Evolutionary conservation across 1,140 invertebrate species (phyloP).

Genomic region (Drosophila persimilis): DNA sequence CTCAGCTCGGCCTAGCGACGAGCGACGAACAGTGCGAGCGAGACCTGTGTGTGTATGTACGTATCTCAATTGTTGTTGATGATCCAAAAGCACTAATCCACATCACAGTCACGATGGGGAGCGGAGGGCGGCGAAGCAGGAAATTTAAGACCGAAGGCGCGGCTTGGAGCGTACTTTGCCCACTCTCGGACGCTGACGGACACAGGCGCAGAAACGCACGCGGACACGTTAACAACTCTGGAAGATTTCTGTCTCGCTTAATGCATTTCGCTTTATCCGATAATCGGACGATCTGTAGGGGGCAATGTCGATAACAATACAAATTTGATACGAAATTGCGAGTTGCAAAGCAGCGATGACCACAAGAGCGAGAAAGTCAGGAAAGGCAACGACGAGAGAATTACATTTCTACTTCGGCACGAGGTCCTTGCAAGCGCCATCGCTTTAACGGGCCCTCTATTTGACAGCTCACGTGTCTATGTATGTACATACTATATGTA

Average conservation of each 20-base stretch:
- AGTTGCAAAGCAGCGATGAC: constrained; percentile 11
- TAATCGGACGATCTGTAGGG: constrained; percentile 23
- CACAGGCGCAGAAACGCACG: constrained; percentile 18
- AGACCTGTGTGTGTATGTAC: constrained; percentile 30
- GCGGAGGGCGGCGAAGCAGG: constrained; percentile 12
- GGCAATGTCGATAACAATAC: constrained; percentile 7
- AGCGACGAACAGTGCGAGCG: constrained; percentile 8
- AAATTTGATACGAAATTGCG: neutral
- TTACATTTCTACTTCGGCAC: no score
- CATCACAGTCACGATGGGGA: no score
- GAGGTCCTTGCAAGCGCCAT: no score
- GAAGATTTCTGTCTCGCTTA: constrained; percentile 5
- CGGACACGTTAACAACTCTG: constrained; percentile 40
- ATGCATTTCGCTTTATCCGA: constrained; percentile 24
- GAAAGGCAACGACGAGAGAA: no score
- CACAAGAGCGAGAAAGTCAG: neutral
- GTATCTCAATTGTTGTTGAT: constrained; percentile 42
- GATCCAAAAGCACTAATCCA: no score
- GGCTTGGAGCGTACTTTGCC: constrained; percentile 31
- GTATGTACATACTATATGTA: neutral
- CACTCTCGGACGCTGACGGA: constrained; percentile 18
- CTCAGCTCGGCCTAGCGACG: constrained; percentile 4
- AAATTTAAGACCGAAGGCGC: constrained; percentile 64
- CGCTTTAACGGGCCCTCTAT: no score
- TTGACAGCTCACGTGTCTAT: no score